A percentile compares a stretch with the other conserved stretches of the same genome.
Evolutionary conservation across 1,140 invertebrate genomes (phyloP).

Genomic region (Planococcus citri): DNA sequence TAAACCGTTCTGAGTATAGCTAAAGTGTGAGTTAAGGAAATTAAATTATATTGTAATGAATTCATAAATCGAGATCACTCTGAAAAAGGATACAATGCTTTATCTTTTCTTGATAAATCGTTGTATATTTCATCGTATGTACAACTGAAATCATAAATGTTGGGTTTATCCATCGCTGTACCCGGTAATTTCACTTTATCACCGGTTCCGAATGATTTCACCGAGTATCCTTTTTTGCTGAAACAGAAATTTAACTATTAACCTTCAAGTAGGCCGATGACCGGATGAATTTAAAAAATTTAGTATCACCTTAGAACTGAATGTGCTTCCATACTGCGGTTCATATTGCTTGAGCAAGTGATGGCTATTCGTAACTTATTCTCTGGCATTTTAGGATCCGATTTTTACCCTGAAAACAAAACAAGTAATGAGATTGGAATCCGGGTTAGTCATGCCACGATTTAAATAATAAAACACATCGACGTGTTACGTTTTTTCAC

Average conservation of each 20-base stretch:
- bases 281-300: not conserved
- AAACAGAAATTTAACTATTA: slow-evolving; percentile 28
- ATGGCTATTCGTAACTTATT: slow-evolving; percentile 74
- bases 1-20: slow-evolving; percentile 97
- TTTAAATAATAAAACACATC: too few species aligned
- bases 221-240: slow-evolving; percentile 91
- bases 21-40: slow-evolving; percentile 33
- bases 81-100: slow-evolving; percentile 60
- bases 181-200: slow-evolving; percentile 96
- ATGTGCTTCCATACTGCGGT: slow-evolving; percentile 98
- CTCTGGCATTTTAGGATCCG: slow-evolving; percentile 23
- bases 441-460: too few species aligned
- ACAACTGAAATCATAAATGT: slow-evolving; percentile 95
- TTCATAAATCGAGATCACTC: not conserved
- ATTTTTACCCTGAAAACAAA: not conserved
- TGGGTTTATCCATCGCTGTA: slow-evolving; percentile 84
- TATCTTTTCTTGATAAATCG: slow-evolving; percentile 79
- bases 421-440: not conserved
- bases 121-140: slow-evolving; percentile 96
- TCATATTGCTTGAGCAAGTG: slow-evolving; percentile 98
- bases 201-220: slow-evolving; percentile 94
- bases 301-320: slow-evolving; percentile 62
- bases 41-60: not conserved
- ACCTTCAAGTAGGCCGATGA: not conserved
- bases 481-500: too few species aligned